A percentile compares a stretch with the other conserved stretches of the same genome.
phyloP scores from a whole-genome alignment of 2,888 invertebrate species.

The Stictocephala bisonia region DNA sequence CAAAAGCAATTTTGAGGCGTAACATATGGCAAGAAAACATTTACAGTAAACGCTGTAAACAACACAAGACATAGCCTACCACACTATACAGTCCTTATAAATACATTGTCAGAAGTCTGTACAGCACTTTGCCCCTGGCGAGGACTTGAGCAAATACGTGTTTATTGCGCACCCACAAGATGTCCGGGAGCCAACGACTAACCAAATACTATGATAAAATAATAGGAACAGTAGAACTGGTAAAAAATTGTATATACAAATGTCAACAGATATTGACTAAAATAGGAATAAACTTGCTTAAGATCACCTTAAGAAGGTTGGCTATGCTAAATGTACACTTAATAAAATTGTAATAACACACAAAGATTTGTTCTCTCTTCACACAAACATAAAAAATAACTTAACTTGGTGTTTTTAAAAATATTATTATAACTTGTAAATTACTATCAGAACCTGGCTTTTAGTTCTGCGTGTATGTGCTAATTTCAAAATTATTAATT shows the following conservation, averaged over 20 bases:
- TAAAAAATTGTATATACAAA: constrained; percentile 26
- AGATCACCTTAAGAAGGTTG: constrained; percentile 16
- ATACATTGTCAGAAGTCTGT: constrained; percentile 8
- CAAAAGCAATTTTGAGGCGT: constrained; percentile 17
- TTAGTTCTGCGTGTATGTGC: too few relatives aligned
- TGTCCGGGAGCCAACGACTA: constrained; percentile 19
- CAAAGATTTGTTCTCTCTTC: too few relatives aligned
- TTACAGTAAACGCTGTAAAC: constrained; percentile 3
- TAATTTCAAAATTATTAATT: too few relatives aligned
- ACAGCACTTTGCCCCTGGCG: background rate
- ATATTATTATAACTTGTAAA: too few relatives aligned
- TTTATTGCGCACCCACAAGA: constrained; percentile 33
- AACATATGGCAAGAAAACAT: constrained; percentile 24
- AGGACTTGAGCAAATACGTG: constrained; percentile 38
- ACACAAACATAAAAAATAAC: too few relatives aligned
- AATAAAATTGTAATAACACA: too few relatives aligned
- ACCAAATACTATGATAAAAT: constrained; percentile 27
- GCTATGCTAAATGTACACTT: too few relatives aligned
- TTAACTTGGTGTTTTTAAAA: too few relatives aligned
- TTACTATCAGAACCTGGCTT: too few relatives aligned
- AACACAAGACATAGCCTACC: constrained; percentile 17
- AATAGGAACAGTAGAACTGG: constrained; percentile 36
- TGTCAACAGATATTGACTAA: background rate
- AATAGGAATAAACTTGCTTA: constrained; percentile 13
- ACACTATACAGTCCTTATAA: constrained; percentile 36